Base-by-base conservation (phyloP, 2,888 invertebrate genomes). In the Campaea margaritaria region DNA sequence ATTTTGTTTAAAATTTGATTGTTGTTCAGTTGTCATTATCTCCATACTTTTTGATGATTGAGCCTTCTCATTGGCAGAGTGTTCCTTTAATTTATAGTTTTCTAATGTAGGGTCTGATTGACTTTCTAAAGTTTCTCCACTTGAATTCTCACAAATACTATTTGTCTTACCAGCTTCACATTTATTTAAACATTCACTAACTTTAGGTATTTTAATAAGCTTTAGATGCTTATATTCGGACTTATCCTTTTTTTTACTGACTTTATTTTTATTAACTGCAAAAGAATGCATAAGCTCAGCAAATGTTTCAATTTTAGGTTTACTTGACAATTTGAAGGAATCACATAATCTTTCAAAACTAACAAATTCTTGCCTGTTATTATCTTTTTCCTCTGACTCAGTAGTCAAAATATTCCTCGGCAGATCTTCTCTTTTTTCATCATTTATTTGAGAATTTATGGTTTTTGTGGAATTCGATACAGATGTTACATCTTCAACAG, bases 251-350 rank as follows among this genome's bases (percentile, higher is more conserved):
- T 64, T 46, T 44, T 47, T 55, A 13, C 0, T 42, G 15, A 10
- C n/a, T 54, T 49, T 57, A 65, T 65, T 81, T 44, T 53, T 16
- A 34, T 50, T 50, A 3, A 16, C 21, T 28, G 21, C 16, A 73
- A 78, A 86, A 41, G 86, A 85, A 34, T 67, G 62, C 44, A 87
- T 47, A 60, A 87, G 75, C 59, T 85, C 81, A 63, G 73, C 64
- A 66, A 88, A 88, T 15, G 81, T 67, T 58, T 83, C 76, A 47
- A 84, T 69, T 57, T 63, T 57, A 11, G 47, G 31, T 44, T 65
- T 42, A 51, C 62, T 66, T 31, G 67, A 39, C 34, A 67, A 53
- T 16, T 79, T 59, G 72, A 75, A 81, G 47, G 83, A 82, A 15
- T 73, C 57, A 53, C 70, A 74, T 50, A 84, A 69, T 36, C 67